phyloP scores from a whole-genome alignment of 2,797 vertebrate genomes.

The Periophthalmus magnuspinnatus region DNA sequence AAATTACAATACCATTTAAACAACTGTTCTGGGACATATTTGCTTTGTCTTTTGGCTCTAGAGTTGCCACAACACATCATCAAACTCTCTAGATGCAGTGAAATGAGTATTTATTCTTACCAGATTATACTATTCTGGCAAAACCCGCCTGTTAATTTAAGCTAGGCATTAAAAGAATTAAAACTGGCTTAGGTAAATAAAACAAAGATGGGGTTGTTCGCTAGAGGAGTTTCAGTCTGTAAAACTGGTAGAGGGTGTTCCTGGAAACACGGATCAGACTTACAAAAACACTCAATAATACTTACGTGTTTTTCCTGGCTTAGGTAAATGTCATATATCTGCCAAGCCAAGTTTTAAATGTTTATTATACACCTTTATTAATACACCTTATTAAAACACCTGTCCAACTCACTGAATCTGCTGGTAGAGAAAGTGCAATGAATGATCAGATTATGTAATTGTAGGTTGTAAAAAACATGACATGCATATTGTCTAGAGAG shows the following conservation, averaged over 20 bases:
- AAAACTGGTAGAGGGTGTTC: too few relatives aligned
- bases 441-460: not conserved
- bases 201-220: too few relatives aligned
- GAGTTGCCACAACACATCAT: not conserved
- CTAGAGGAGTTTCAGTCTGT: too few relatives aligned
- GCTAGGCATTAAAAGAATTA: not conserved
- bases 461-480: not conserved
- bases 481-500: not conserved
- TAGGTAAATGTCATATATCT: too few relatives aligned
- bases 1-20: too few relatives aligned
- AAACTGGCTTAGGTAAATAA: not conserved
- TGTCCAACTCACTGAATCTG: not conserved
- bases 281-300: too few relatives aligned
- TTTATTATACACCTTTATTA: not conserved
- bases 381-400: not conserved
- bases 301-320: too few relatives aligned
- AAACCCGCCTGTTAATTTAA: not conserved
- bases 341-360: too few relatives aligned
- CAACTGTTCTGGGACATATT: not conserved
- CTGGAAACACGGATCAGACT: too few relatives aligned
- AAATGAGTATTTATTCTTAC: too few relatives aligned
- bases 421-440: not conserved
- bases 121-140: not conserved
- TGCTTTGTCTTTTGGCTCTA: not conserved
- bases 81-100: not conserved